Evolutionary conservation across 2,113 vertebrate species (phyloP), one percentile per base, ranked within the genome.

Genomic region (Hippoglossus stenolepis): DNA sequence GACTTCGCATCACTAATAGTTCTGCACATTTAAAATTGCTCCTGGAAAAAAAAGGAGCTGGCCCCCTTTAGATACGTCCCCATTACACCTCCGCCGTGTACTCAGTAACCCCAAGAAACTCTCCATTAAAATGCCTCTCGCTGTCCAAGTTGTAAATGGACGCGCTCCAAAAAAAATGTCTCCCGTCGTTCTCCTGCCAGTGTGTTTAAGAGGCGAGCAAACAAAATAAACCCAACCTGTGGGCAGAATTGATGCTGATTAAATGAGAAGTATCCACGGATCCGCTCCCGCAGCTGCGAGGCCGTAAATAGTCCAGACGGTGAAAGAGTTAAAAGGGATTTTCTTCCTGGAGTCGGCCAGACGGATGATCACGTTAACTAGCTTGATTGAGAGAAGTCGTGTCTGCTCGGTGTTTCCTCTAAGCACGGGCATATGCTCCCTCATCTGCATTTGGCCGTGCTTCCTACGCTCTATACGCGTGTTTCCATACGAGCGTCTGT

Each of bases 321-420:
- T 24, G 63, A 68, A 82, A 78, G 66, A 6, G 70, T 82, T 73
- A 80, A 82, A 76, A 43, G 49, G 53, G 63, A 6, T 7, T 80
- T 79, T 80, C 79, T 43, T 68, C 67, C 62, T 45, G 49, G 74
- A 75, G 20, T 77, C 74, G 35, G 70, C 68, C 79, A 81, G 86
- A 79, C 31, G 65, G 68, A 86, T 87, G 84, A 85, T 75, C 68
- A 84, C 65, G 70, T 89, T 78, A 87, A 84, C 73, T 12, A 65
- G 80, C 64, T 73, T 83, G 72, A 83, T 83, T 82, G 65, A 74
- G 65, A 78, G 80, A 80, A 87, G 84, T 85, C 80, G 67, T 71
- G 80, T 88, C 82, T 82, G 84, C 63, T 87, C 71, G 70, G 76
- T 45, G 73, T 85, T 81, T 85, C 76, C 73, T 78, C 54, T 76